A percentile compares a stretch with the other conserved stretches of the same genome.
phyloP scores from a whole-genome alignment of 1,140 invertebrate genomes.

The Drosophila serrata region DNA sequence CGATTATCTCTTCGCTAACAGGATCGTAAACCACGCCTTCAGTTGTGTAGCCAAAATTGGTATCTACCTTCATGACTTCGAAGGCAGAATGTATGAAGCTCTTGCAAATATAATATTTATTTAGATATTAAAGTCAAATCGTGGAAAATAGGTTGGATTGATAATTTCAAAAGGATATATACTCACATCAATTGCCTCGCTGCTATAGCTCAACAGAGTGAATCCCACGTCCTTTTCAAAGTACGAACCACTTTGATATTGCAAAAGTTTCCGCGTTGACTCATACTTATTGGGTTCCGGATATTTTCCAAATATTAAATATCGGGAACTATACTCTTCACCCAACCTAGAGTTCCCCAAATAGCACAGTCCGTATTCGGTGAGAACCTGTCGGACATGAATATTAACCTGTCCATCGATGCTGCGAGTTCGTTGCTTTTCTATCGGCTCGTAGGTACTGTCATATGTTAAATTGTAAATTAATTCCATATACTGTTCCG shows the following conservation, averaged over 20 bases:
- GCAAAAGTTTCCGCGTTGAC: neutral
- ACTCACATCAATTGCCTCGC: constrained; percentile 59
- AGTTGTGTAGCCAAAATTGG: constrained; percentile 70
- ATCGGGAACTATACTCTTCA: constrained; percentile 61
- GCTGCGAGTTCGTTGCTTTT: constrained; percentile 43
- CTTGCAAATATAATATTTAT: constrained; percentile 23
- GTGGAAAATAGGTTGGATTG: too few relatives aligned
- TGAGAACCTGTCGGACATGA: constrained; percentile 68
- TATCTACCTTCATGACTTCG: constrained; percentile 87
- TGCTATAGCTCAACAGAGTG: constrained; percentile 46
- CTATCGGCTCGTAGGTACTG: constrained; percentile 49
- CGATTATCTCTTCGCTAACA: constrained; percentile 60
- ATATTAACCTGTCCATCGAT: constrained; percentile 61
- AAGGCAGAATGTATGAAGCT: constrained; percentile 87
- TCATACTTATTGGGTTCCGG: constrained; percentile 52
- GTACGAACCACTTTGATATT: constrained; percentile 50
- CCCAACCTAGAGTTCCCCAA: constrained; percentile 63
- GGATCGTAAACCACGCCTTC: constrained; percentile 66
- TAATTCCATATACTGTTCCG: constrained; percentile 72
- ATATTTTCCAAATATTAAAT: constrained; percentile 62
- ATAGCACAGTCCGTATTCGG: constrained; percentile 81
- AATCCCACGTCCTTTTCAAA: constrained; percentile 65
- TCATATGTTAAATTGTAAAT: constrained; percentile 80
- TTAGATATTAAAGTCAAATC: neutral
- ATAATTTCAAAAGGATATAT: neutral